Evolutionary conservation across 2,113 vertebrate genomes (phyloP).

Genomic region (Oophaga pumilio): DNA sequence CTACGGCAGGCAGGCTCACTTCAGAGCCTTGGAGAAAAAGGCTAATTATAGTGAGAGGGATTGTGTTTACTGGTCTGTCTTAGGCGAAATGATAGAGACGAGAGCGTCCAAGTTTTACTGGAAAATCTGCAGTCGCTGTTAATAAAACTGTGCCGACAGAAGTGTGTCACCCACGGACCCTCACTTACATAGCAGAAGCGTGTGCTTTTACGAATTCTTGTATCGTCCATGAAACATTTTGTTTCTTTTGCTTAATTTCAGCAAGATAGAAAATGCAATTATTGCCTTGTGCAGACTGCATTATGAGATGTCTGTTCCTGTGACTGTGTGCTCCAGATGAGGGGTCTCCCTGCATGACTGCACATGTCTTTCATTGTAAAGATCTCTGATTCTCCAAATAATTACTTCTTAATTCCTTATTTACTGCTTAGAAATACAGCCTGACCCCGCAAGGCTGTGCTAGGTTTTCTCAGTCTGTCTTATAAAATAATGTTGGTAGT

Average conservation of each 20-base stretch:
- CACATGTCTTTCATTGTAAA: constrained; percentile 43
- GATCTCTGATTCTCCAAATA: constrained; percentile 49
- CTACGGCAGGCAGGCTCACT: constrained; percentile 83
- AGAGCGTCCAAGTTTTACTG: constrained; percentile 80
- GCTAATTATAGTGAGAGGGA: constrained; percentile 89
- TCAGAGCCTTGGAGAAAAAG: constrained; percentile 80
- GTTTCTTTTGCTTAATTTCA: not conserved
- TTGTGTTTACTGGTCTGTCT: constrained; percentile 88
- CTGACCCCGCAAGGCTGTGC: constrained; percentile 25
- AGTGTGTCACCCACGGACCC: not conserved
- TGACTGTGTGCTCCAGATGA: constrained; percentile 20
- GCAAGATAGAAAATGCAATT: not conserved
- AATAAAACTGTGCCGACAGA: constrained; percentile 79
- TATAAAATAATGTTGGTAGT: not conserved
- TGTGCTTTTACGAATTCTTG: not conserved
- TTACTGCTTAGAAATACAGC: constrained; percentile 47
- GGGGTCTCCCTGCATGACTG: constrained; percentile 47
- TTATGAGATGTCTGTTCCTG: not conserved
- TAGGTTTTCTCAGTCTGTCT: not conserved
- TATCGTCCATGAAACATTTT: not conserved
- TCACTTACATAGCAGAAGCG: not conserved
- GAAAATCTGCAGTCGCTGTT: constrained; percentile 78
- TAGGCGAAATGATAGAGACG: constrained; percentile 81
- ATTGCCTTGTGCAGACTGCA: not conserved
- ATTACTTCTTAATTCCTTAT: constrained; percentile 53